A percentile compares a stretch with the other conserved stretches of the same genome.
phyloP scores from a whole-genome alignment of 2,797 vertebrate species.

The Malacoctenus gilli region DNA sequence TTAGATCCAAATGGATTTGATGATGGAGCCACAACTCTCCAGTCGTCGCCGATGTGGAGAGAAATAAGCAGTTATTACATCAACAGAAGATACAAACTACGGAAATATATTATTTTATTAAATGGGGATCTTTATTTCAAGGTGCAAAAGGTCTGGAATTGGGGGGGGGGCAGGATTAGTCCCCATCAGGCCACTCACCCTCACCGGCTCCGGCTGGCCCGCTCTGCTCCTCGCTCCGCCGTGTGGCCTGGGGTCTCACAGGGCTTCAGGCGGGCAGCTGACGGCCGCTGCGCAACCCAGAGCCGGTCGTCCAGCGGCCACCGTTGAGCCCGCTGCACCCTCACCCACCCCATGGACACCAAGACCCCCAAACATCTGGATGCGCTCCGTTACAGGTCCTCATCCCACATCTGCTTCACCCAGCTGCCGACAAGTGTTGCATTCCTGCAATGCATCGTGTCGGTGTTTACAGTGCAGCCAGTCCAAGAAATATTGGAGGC shows the following conservation, averaged over 20 bases:
- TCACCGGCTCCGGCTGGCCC: slow-evolving; percentile 14
- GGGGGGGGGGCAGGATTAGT: no score
- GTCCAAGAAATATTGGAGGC: background rate
- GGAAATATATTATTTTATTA: no score
- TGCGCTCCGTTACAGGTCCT: no score
- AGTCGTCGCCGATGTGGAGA: no score
- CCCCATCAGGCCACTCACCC: background rate
- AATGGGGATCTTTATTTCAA: no score
- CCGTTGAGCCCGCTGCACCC: background rate
- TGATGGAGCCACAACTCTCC: no score
- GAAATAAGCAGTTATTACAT: no score
- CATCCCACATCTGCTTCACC: slow-evolving; percentile 10
- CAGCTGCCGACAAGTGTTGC: no score
- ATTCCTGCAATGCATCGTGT: background rate
- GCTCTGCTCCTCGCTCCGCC: slow-evolving; percentile 7
- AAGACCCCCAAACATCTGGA: slow-evolving; percentile 29
- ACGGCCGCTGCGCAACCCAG: background rate
- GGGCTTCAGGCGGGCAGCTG: slow-evolving; percentile 18
- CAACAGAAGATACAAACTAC: no score
- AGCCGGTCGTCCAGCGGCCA: background rate
- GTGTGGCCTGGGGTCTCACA: slow-evolving; percentile 9
- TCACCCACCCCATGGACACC: background rate
- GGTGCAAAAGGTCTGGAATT: no score
- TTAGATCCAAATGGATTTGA: no score
- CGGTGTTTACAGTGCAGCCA: background rate